Conservation (phyloP, 1,140 invertebrate genomes). For the Rhynchophorus ferrugineus region DNA sequence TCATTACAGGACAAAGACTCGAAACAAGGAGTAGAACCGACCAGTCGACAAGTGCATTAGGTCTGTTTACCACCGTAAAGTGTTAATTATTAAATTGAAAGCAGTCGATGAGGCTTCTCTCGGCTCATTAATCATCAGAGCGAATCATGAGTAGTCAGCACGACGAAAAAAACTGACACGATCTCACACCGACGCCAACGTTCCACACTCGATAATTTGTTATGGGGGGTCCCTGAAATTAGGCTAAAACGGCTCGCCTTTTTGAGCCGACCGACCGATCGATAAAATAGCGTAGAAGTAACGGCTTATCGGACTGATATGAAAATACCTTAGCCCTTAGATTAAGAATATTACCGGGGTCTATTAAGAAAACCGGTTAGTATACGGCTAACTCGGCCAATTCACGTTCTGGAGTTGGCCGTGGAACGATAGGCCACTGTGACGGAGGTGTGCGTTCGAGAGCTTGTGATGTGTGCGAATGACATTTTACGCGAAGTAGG, state of each 20-base stretch:
- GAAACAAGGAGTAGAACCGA: too few relatives aligned
- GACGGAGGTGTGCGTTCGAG: too few relatives aligned
- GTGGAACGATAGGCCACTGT: background rate
- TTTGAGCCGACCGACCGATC: slow-evolving; percentile 14
- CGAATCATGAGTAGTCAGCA: background rate
- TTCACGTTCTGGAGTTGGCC: slow-evolving; percentile 1
- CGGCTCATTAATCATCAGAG: background rate
- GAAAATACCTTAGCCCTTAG: slow-evolving; percentile 12
- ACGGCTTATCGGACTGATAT: slow-evolving; percentile 17
- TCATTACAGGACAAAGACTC: too few relatives aligned
- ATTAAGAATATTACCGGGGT: slow-evolving; percentile 20
- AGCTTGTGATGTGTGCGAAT: too few relatives aligned
- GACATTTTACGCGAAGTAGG: too few relatives aligned
- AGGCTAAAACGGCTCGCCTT: slow-evolving; percentile 22
- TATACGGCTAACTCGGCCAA: slow-evolving; percentile 5
- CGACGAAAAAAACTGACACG: background rate
- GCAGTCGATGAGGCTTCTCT: too few relatives aligned
- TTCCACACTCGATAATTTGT: slow-evolving; percentile 15
- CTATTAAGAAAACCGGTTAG: slow-evolving; percentile 17
- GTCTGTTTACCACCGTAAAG: background rate
- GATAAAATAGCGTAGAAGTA: slow-evolving; percentile 20
- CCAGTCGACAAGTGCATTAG: background rate
- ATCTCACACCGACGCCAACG: slow-evolving; percentile 1
- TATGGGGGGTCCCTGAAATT: slow-evolving; percentile 17
- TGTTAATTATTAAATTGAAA: background rate